These are phyloP conservation scores for Atta cephalotes DNA, from an alignment of 1,140 invertebrate species.

Conservation along the genomic window DNA sequence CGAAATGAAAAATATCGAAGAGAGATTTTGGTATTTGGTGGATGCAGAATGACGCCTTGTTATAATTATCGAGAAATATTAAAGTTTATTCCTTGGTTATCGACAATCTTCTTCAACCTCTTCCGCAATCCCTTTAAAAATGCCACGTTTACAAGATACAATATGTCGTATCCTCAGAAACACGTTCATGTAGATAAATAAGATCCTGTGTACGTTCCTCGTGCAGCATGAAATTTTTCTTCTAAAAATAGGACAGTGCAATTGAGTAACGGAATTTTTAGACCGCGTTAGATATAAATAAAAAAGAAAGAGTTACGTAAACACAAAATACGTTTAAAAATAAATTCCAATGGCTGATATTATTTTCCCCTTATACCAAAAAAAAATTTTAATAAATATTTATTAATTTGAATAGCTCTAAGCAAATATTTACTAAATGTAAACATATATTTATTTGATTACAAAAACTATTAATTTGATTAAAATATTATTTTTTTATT, in stretches of 20 bases:
- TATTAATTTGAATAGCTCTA: no score
- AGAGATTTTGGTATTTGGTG: not conserved
- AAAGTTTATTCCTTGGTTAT: not conserved
- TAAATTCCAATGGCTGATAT: not conserved
- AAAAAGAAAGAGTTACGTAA: not conserved
- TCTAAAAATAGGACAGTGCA: not conserved
- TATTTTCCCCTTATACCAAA: not conserved
- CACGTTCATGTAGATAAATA: constrained; percentile 40
- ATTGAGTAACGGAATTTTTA: not conserved
- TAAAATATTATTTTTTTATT: no score
- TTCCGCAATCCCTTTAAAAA: not conserved
- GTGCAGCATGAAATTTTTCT: not conserved
- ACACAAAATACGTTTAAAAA: not conserved
- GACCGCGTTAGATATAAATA: not conserved
- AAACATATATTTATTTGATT: no score
- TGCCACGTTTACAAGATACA: not conserved
- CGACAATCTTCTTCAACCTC: not conserved
- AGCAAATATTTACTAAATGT: no score
- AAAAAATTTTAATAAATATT: no score
- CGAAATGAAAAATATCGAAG: constrained; percentile 1
- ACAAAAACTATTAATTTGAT: no score
- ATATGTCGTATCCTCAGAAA: constrained; percentile 1
- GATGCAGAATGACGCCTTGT: not conserved
- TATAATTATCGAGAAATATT: constrained; percentile 9
- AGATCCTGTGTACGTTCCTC: not conserved